A percentile compares a stretch with the other conserved stretches of the same genome.
Conservation (phyloP, 2,797 vertebrate genomes). For the Pseudochirops cupreus region DNA sequence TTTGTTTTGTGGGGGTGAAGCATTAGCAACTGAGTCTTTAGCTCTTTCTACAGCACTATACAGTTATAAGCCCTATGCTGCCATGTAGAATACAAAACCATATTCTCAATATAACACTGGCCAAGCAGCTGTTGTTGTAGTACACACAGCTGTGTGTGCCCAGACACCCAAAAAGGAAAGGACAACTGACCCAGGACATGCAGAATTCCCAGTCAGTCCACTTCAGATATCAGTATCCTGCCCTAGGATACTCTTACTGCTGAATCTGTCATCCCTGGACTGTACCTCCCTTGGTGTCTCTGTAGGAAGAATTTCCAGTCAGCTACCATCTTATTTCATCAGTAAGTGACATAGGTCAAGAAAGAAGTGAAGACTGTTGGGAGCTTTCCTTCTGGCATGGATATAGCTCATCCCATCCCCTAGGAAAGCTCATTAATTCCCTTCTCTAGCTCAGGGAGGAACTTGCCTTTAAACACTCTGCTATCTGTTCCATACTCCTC, state of each 20-base stretch:
- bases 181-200: not conserved
- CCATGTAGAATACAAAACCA: not conserved
- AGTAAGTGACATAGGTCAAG: not conserved
- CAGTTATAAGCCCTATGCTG: not conserved
- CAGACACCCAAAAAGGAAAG: not conserved
- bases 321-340: not conserved
- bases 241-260: not conserved
- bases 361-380: not conserved
- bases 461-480: not conserved
- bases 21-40: not conserved
- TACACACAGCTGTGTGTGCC: not conserved
- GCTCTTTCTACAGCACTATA: not conserved
- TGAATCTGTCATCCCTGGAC: not conserved
- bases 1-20: not conserved
- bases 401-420: not conserved
- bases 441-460: not conserved
- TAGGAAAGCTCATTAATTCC: not conserved
- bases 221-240: not conserved
- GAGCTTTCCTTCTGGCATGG: not conserved
- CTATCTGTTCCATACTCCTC: not conserved
- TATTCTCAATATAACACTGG: not conserved
- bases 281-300: not conserved
- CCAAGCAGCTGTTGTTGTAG: not conserved
- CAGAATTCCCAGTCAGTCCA: not conserved
- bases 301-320: not conserved